A percentile compares a stretch with the other conserved stretches of the same genome.
These are phyloP conservation scores for Turritopsis dohrnii DNA, from an alignment of 30 jellyfish, hydroid and myxozoan species.

Conservation along the genomic window DNA sequence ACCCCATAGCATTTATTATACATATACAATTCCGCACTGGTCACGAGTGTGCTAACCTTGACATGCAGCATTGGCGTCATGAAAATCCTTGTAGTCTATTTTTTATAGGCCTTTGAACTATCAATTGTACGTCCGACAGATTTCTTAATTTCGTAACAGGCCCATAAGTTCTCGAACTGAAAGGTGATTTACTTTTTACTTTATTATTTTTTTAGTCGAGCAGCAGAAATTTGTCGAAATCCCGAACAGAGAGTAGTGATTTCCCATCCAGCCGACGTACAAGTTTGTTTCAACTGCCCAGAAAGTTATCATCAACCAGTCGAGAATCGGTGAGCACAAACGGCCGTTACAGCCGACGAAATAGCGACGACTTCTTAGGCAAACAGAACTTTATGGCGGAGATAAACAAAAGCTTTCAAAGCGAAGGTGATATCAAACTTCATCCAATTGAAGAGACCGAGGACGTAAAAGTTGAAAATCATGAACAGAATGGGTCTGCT, in stretches of 20 bases:
- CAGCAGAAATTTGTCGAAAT: background rate
- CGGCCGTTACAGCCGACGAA: background rate
- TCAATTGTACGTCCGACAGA: too few relatives aligned
- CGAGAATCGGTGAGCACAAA: background rate
- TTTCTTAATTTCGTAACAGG: too few relatives aligned
- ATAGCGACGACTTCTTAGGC: background rate
- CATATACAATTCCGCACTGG: background rate
- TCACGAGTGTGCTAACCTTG: conserved; percentile 2
- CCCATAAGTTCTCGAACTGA: too few relatives aligned
- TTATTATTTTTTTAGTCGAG: background rate
- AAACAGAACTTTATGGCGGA: background rate
- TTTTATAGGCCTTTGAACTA: too few relatives aligned
- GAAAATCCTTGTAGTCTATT: too few relatives aligned
- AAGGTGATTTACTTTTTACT: too few relatives aligned
- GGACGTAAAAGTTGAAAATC: background rate
- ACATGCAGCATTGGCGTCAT: too few relatives aligned
- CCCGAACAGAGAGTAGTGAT: background rate
- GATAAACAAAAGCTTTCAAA: background rate
- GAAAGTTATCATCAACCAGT: background rate
- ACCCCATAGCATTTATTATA: too few relatives aligned
- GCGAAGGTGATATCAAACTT: background rate
- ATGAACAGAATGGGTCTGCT: background rate
- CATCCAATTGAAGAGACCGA: background rate
- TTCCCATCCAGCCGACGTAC: background rate
- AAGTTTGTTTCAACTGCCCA: background rate